Evolutionary conservation across 2,113 vertebrate species (phyloP).

Genomic region (Austrofundulus limnaeus): DNA sequence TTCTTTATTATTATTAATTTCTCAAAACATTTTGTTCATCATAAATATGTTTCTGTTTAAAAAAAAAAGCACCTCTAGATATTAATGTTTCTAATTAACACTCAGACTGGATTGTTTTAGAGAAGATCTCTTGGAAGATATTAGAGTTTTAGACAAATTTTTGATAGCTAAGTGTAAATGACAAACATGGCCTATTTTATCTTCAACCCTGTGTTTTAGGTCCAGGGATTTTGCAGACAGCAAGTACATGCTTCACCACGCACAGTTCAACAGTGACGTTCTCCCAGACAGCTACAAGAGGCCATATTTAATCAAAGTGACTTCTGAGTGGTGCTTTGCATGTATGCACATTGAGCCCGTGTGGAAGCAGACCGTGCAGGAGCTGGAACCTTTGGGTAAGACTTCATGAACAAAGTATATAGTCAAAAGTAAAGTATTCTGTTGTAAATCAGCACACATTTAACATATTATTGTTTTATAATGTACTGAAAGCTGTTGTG

Average conservation of each 20-base stretch:
- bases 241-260: constrained; percentile 89
- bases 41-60: too few relatives aligned
- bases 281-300: constrained; percentile 90
- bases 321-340: constrained; percentile 94
- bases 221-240: constrained; percentile 88
- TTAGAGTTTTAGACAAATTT: not conserved
- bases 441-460: not conserved
- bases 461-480: not conserved
- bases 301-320: constrained; percentile 95
- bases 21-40: too few relatives aligned
- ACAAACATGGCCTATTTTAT: not conserved
- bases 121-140: too few relatives aligned
- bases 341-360: constrained; percentile 93
- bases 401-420: not conserved
- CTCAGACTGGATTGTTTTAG: too few relatives aligned
- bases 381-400: constrained; percentile 87
- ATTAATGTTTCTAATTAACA: too few relatives aligned
- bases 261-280: constrained; percentile 88
- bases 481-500: too few relatives aligned
- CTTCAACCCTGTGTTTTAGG: constrained; percentile 54
- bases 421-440: not conserved
- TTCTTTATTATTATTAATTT: too few relatives aligned
- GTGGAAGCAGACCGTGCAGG: constrained; percentile 91
- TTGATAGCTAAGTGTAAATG: not conserved
- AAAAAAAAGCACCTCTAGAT: too few relatives aligned